These are phyloP conservation scores for Gallinago jamesoni DNA, from an alignment of 2,113 vertebrate species.

Conservation along the genomic window DNA sequence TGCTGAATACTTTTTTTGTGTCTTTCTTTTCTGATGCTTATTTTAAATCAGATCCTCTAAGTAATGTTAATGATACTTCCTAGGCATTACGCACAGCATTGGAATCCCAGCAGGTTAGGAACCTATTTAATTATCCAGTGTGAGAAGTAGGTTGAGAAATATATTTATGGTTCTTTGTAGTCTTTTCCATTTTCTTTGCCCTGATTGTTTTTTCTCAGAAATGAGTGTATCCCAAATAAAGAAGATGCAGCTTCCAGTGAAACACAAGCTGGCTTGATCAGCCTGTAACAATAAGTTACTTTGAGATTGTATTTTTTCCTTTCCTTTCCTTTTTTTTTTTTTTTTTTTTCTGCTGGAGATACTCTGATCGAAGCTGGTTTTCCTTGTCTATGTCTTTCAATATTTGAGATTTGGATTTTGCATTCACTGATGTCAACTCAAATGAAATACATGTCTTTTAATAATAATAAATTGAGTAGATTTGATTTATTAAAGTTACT, in stretches of 20 bases:
- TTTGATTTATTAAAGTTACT: neutral
- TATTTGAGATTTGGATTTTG: neutral
- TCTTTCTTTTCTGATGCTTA: neutral
- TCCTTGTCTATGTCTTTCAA: neutral
- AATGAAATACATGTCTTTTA: neutral
- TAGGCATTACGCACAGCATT: neutral
- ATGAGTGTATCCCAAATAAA: neutral
- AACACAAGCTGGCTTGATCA: neutral
- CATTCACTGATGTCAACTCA: neutral
- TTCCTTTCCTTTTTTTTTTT: no score
- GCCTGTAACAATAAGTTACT: neutral
- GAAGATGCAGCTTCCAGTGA: neutral
- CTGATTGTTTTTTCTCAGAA: neutral
- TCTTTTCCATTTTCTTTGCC: neutral
- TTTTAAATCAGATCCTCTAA: neutral
- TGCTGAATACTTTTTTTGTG: neutral
- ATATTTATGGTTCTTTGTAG: neutral
- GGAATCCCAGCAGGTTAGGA: neutral
- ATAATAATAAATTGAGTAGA: neutral
- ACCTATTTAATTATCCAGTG: neutral
- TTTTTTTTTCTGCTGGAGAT: neutral
- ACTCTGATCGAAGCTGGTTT: neutral
- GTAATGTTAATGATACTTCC: neutral
- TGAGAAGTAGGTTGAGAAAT: conserved; percentile 17
- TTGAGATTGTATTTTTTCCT: neutral